Base-by-base conservation (phyloP, 1,140 invertebrate species). In the Papilio glaucus region DNA sequence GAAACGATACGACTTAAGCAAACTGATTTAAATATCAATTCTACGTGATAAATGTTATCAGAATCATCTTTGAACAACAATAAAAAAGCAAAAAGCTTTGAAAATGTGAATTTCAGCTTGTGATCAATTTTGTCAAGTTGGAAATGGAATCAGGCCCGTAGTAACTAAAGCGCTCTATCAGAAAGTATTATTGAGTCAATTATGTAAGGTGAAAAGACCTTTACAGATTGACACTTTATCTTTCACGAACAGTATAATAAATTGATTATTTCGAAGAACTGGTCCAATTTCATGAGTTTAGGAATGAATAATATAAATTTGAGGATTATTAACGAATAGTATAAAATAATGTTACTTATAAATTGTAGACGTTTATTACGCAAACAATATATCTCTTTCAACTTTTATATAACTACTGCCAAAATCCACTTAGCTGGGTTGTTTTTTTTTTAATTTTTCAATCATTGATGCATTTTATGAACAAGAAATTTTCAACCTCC, bases 41-140 rank as follows among this genome's bases (percentile, higher is more conserved):
- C 4, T 0, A 13, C 4, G 42, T 15, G 7, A 18, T 45, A 18
- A 45, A 45, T 45, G 8, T 24, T 8, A 53, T 24, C 49, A 10
- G 10, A 21, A 10, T 33, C 29, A 33, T 45, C 42, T 45, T 21
- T 45, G 42, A 62, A 18, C 45, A 18, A 7, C 13, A 53, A 18
- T 18, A 62, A 63, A 63, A 63, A 63, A 63, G 33, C 15, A 63
- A 5, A 39, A 3, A 63, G 15, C 9, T n/a, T 37, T 33, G 8
- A 63, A 63, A 33, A 33, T 65, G n/a, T 39, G 33, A 21, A 65
- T 65, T 65, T 15, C 13, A 62, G 33, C 29, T 62, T 37, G 24
- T 12, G 33, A 65, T 65, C 37, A 21, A 65, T 65, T 63, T 38
- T 65, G 37, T 10, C 33, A 15, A 65, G 62, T 39, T 65, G 18